A percentile compares a stretch with the other conserved stretches of the same genome.
phyloP scores from a whole-genome alignment of 2,888 invertebrate genomes.

The Elegia similella region DNA sequence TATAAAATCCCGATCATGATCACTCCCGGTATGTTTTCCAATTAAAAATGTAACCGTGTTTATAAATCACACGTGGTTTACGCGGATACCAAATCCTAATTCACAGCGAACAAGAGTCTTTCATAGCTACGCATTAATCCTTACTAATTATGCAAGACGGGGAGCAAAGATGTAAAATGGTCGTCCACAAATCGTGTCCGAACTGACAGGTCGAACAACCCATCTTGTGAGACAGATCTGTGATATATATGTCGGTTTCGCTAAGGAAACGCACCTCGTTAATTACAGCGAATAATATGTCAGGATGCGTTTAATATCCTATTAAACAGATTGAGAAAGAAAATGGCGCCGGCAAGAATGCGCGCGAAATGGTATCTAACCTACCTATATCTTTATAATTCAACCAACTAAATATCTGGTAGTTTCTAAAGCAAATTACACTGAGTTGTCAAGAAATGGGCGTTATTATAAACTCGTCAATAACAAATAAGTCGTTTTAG shows the following conservation, averaged over 20 bases:
- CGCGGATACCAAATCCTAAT: slow-evolving; percentile 46
- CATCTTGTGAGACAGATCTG: slow-evolving; percentile 73
- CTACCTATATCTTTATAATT: background rate
- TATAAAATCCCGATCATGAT: background rate
- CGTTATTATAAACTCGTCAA: slow-evolving; percentile 4
- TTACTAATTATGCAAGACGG: slow-evolving; percentile 77
- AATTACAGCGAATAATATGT: slow-evolving; percentile 75
- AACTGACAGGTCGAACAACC: slow-evolving; percentile 77
- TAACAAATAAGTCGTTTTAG: background rate
- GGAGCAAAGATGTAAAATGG: slow-evolving; percentile 77
- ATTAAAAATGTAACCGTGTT: slow-evolving; percentile 11
- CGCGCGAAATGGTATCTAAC: slow-evolving; percentile 23
- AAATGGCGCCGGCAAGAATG: slow-evolving; percentile 41
- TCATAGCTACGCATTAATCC: slow-evolving; percentile 75
- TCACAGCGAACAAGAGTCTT: slow-evolving; percentile 64
- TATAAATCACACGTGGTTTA: slow-evolving; percentile 25
- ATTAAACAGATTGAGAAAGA: slow-evolving; percentile 60
- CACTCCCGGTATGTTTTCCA: slow-evolving; percentile 1
- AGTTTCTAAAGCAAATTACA: background rate
- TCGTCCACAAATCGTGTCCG: slow-evolving; percentile 74
- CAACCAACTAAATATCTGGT: background rate
- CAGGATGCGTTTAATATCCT: slow-evolving; percentile 75
- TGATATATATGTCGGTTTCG: slow-evolving; percentile 68
- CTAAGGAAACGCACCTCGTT: slow-evolving; percentile 71
- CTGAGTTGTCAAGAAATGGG: background rate